These are phyloP conservation scores for Geotrypetes seraphini DNA, from an alignment of 2,797 vertebrate genomes.

Conservation along the genomic window DNA sequence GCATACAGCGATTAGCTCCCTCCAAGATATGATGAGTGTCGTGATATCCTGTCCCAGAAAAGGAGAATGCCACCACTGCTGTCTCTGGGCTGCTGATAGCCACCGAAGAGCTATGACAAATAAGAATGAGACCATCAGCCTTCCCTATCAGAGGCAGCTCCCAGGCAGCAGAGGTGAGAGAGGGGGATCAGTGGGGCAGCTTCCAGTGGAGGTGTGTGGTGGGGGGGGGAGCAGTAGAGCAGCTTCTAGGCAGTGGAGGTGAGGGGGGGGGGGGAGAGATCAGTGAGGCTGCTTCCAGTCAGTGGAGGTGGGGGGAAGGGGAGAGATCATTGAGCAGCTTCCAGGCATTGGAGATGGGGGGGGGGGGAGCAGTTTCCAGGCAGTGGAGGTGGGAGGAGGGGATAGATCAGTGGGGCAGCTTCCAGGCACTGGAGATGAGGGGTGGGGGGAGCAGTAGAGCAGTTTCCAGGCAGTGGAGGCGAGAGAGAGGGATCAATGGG, in stretches of 20 bases:
- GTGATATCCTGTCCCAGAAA: conserved; percentile 32
- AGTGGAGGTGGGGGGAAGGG: no score
- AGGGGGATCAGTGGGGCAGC: background rate
- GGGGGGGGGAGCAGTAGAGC: no score
- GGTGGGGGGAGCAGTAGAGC: no score
- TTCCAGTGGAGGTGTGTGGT: no score
- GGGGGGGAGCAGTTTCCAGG: background rate
- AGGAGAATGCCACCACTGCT: conserved; percentile 33
- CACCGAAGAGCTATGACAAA: conserved; percentile 42
- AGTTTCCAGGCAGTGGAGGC: no score
- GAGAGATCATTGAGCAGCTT: background rate
- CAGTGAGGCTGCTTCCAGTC: no score
- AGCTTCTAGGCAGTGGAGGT: no score
- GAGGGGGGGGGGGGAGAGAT: no score
- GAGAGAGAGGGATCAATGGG: no score
- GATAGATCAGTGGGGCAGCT: no score
- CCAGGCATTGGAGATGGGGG: background rate
- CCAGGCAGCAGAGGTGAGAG: background rate
- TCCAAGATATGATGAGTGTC: conserved; percentile 41
- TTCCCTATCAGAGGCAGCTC: background rate
- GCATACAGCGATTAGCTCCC: conserved; percentile 27
- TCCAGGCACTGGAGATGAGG: no score
- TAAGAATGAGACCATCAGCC: conserved; percentile 46
- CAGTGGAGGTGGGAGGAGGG: no score
- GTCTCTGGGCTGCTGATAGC: conserved; percentile 41